Evolutionary conservation across 1,140 invertebrate genomes (phyloP).

Genomic region (Orius insidiosus): DNA sequence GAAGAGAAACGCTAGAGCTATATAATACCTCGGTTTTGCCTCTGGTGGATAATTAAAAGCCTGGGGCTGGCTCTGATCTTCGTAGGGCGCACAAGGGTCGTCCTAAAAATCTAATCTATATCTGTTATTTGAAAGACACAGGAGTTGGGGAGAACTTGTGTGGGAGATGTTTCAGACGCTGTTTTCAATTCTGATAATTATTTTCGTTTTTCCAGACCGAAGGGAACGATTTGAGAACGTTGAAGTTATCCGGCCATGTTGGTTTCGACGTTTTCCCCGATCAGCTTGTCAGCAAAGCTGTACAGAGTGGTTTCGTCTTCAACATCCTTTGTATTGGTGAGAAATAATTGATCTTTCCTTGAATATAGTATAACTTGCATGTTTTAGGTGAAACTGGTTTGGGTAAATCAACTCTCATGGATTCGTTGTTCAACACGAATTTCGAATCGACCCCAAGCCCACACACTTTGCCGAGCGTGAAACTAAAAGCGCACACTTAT

Average conservation of each 20-base stretch:
- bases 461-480: slow-evolving; percentile 82
- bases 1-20: too few relatives aligned
- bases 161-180: too few relatives aligned
- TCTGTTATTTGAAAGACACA: too few relatives aligned
- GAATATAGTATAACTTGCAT: neutral
- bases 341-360: slow-evolving; percentile 23
- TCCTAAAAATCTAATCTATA: too few relatives aligned
- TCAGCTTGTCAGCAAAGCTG: slow-evolving; percentile 94
- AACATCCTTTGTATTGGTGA: slow-evolving; percentile 93
- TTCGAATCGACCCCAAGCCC: slow-evolving; percentile 86
- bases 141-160: too few relatives aligned
- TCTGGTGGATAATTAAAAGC: too few relatives aligned
- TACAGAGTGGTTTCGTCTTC: slow-evolving; percentile 94
- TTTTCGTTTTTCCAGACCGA: too few relatives aligned
- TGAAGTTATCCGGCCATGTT: slow-evolving; percentile 87
- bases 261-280: slow-evolving; percentile 98
- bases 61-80: too few relatives aligned
- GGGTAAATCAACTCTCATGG: slow-evolving; percentile 97
- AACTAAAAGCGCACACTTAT: slow-evolving; percentile 90
- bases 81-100: too few relatives aligned
- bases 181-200: too few relatives aligned
- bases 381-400: slow-evolving; percentile 84
- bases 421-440: slow-evolving; percentile 95
- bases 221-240: slow-evolving; percentile 8
- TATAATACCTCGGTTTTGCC: too few relatives aligned